These are phyloP conservation scores for Dasysyrphus albostriatus DNA, from an alignment of 2,888 invertebrate genomes.

Conservation along the genomic window DNA sequence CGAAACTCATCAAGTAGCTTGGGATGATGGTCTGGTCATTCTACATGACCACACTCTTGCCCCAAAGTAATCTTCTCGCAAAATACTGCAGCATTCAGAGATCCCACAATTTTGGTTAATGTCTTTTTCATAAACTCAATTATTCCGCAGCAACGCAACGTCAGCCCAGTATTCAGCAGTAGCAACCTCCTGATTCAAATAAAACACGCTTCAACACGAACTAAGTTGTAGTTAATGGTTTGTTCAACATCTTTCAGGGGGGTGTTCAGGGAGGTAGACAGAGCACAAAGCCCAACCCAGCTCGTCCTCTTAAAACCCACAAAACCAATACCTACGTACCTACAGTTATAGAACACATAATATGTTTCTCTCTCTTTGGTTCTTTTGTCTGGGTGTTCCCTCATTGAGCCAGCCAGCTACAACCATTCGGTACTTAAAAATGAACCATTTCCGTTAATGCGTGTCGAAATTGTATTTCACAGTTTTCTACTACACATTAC, in stretches of 20 bases:
- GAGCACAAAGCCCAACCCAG: not conserved
- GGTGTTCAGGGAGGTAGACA: too few species aligned
- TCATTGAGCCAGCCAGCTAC: not conserved
- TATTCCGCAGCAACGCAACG: not conserved
- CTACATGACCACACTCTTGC: not conserved
- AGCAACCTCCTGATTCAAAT: not conserved
- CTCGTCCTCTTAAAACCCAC: not conserved
- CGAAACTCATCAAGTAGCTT: not conserved
- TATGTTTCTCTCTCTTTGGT: not conserved
- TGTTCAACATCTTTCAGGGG: not conserved
- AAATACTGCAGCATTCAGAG: not conserved
- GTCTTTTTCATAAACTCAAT: conserved; percentile 33
- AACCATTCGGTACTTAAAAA: not conserved
- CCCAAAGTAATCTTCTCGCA: conserved; percentile 24
- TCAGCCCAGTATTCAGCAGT: not conserved
- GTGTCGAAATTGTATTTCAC: conserved; percentile 24
- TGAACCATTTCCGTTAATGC: conserved; percentile 23
- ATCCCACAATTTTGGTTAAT: conserved; percentile 8
- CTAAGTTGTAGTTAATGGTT: conserved; percentile 12
- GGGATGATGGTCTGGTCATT: not conserved
- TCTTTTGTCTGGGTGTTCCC: conserved; percentile 8
- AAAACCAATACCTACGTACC: not conserved
- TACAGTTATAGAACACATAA: not conserved
- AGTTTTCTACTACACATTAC: not conserved
- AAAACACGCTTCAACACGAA: conserved; percentile 18